Evolutionary conservation across 2,888 invertebrate species (phyloP), one percentile per base, ranked within the genome.

Genomic region (Globia sparganii): DNA sequence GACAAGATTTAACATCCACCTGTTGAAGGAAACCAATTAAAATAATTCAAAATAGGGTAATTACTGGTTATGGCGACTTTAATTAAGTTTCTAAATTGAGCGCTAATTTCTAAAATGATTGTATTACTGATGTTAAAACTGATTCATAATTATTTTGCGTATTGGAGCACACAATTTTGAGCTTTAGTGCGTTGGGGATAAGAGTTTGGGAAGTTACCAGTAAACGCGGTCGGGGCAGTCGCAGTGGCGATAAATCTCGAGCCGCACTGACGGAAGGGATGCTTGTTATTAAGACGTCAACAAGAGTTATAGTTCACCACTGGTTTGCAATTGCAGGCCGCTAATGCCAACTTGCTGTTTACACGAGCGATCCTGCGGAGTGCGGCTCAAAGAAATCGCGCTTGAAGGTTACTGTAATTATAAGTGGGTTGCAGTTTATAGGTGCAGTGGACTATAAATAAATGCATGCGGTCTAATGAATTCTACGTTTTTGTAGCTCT

Each of bases 201-300:
- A 72, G 75, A 62, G 58, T 70, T 77, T 83, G 76, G 75, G 78
- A 61, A 74, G 77, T 73, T 67, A 67, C 34, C 62, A 59, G 82
- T 80, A 74, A 81, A 64, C 28, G 77, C 58, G 59, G 74, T 68
- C 61, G 61, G 67, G 58, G 62, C 43, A 81, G 75, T 78, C 73
- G 65, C 80, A 64, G 67, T 78, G 80, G 84, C 86, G 80, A 91
- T 93, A 92, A 91, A 92, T 93, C 91, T 87, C 49, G 11, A 28
- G 72, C 37, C 62, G 78, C 69, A 73, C 90, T 90, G 89, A 88
- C 88, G 86, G 91, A 90, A 90, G 89, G 88, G 86, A 87, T 87
- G 87, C 86, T 89, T 87, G 90, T 91, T 92, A 92, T 93, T 92
- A 93, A 92, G 90, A 91, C 89, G 90, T 92, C 92, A 90, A 86